Base-by-base conservation (phyloP, 2,888 invertebrate genomes). In the Troglohyphantes excavatus region DNA sequence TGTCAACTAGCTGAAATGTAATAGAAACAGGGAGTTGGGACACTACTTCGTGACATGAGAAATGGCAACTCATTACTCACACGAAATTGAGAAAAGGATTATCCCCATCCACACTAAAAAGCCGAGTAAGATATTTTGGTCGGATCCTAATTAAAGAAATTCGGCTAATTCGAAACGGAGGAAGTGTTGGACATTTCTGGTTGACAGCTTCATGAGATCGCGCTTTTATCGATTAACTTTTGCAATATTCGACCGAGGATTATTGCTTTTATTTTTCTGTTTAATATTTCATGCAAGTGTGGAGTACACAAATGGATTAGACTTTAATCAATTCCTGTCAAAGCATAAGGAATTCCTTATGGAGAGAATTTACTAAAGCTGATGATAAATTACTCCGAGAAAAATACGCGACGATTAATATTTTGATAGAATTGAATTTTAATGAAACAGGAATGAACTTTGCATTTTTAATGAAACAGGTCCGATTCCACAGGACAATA, bases 51-150 rank as follows among this genome's bases (percentile, higher is more conserved):
- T 63, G 75, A 84, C 76, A 78, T 61, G 70, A 78, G 43, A 78
- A 78, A 70, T 78, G 39, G 70, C 59, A 27, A 39, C 27, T 26
- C 70, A 78, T 86, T 78, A 70, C 23, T 86, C 78, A 70, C 70
- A 33, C 19, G 19, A 61, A 70, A 73, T 73, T 63, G 70, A 23
- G 27, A 63, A 73, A 39, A 23, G 53, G 27, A 70, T 61, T 33
- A 78, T 59, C 27, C 23, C 39, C n/a, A 27, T 70, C 78, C 39
- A 85, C 68, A 27, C 17, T 13, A 59, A 29, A 53, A 67, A 59
- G 21, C 29, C 81, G 27, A 68, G 81, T 81, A 68, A 39, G 72
- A 82, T 72, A 72, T 72, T 83, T 33, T 29, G 53, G n/a, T 27
- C 59, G 46, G 65, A 68, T 68, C 53, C 53, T 81, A 70, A 59